Evolutionary conservation across 2,888 invertebrate species (phyloP), one percentile per base, ranked within the genome.

Genomic region (Philereme vetulata): DNA sequence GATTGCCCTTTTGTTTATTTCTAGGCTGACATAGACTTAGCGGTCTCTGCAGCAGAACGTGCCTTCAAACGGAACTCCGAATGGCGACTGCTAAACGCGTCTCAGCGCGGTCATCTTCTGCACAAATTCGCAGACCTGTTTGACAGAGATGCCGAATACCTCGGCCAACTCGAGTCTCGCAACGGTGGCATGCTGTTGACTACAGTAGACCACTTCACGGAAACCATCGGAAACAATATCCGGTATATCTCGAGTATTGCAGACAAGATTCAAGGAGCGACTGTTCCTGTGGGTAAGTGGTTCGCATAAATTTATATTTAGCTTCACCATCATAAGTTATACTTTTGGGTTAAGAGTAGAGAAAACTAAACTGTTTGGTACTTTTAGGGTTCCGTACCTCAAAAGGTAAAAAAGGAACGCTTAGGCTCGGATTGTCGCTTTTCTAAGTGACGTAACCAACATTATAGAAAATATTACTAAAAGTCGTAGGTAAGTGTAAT

Each of bases 201-300:
- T 67, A 90, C 95, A 93, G 93, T 65, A 89, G 93, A 70, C 94
- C 94, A 82, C 69, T 94, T 62, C 4, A 8, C 7, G 2, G 11
- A 0, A 78, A 85, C 0, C 74, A 81, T 64, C 78, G 92, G 54
- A 77, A 93, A 54, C 85, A 88, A 49, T 86, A 77, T 96, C 4
- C 94, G 96, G 33, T 98, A 97, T 76, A 95, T 95, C 79, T 98
- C 97, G n/a, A 97, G 97, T 32, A 97, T 96, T 94, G 96, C 97
- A 0, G 98, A 98, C 78, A 98, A 98, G 84, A 94, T 95, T 76
- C 96, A 96, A 69, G 95, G 95, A 6, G 93, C 94, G 71, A 95
- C 86, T 8, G 59, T 70, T 48, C 67, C 69, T n/a, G n/a, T 51
- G 7, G 65, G 69, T 68, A 58, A 50, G 51, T 47, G 10, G 4